A percentile compares a stretch with the other conserved stretches of the same genome.
These are phyloP conservation scores for Zaprionus tsacasi DNA, from an alignment of 1,140 invertebrate genomes.

Conservation along the genomic window DNA sequence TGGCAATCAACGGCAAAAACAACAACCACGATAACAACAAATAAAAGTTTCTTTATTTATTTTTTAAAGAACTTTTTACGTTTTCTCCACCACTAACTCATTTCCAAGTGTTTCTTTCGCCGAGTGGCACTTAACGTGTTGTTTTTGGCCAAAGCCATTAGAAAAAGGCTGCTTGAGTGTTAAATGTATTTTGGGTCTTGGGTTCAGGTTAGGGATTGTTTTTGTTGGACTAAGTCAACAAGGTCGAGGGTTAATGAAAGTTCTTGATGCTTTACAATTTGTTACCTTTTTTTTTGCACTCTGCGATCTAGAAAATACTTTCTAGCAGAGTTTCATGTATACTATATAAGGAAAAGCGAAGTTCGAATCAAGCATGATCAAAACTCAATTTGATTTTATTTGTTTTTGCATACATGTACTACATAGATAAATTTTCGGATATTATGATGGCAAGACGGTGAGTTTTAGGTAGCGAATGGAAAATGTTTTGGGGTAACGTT, in stretches of 20 bases:
- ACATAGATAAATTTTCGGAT: too few species aligned
- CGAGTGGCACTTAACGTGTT: slow-evolving; percentile 55
- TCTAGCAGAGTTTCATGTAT: too few species aligned
- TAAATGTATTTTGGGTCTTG: slow-evolving; percentile 42
- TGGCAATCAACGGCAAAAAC: slow-evolving; percentile 31
- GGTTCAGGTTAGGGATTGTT: slow-evolving; percentile 55
- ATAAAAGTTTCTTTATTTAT: slow-evolving; percentile 70
- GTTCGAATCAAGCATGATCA: too few species aligned
- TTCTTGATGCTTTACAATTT: slow-evolving; percentile 18
- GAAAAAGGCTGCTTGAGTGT: slow-evolving; percentile 55
- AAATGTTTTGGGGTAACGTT: not conserved
- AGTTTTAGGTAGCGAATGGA: too few species aligned
- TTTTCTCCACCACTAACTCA: slow-evolving; percentile 67
- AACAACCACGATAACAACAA: slow-evolving; percentile 46
- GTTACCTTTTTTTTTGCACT: too few species aligned
- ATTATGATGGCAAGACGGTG: too few species aligned
- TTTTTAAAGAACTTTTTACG: slow-evolving; percentile 75
- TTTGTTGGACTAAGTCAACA: slow-evolving; percentile 77
- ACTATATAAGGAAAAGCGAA: too few species aligned
- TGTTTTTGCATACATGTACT: too few species aligned
- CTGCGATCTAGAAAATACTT: too few species aligned
- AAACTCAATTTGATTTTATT: too few species aligned
- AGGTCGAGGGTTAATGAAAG: slow-evolving; percentile 77
- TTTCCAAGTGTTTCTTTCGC: slow-evolving; percentile 70
- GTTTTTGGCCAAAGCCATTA: slow-evolving; percentile 61